Conservation (phyloP, 2,888 invertebrate species). For the Caenorhabditis zanzibari region DNA sequence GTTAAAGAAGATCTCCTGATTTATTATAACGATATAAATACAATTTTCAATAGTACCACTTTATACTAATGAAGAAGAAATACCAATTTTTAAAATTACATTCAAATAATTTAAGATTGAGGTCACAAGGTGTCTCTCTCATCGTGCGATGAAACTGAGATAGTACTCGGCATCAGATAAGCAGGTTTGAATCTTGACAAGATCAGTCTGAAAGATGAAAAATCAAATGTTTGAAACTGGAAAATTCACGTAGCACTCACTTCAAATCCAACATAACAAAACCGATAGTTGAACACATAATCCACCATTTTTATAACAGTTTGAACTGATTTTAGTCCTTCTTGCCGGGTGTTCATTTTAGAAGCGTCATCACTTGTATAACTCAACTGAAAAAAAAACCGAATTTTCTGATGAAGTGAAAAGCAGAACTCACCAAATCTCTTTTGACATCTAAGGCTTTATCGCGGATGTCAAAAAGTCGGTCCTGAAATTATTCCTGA, state of each 20-base stretch:
- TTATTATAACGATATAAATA: too few relatives aligned
- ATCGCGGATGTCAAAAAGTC: constrained; percentile 48
- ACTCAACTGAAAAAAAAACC: background rate
- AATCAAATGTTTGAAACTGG: background rate
- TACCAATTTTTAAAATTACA: constrained; percentile 1
- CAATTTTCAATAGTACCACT: background rate
- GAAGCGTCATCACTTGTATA: constrained; percentile 25
- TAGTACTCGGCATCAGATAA: constrained; percentile 59
- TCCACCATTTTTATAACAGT: constrained; percentile 59
- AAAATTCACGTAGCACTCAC: constrained; percentile 28
- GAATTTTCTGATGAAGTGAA: too few relatives aligned
- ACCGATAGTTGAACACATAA: constrained; percentile 51
- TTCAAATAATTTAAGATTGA: constrained; percentile 18
- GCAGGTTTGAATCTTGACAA: constrained; percentile 57
- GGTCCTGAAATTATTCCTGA: constrained; percentile 26
- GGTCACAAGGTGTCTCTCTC: constrained; percentile 27
- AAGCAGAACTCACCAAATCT: constrained; percentile 26
- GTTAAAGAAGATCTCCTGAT: too few relatives aligned
- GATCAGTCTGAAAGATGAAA: constrained; percentile 47
- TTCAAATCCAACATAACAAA: constrained; percentile 57
- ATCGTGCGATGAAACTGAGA: constrained; percentile 52
- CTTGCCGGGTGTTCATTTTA: constrained; percentile 36
- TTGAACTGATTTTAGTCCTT: constrained; percentile 38
- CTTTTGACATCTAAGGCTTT: constrained; percentile 51
- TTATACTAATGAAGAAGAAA: background rate